phyloP scores from a whole-genome alignment of 2,113 vertebrate species.

The Laticauda colubrina region DNA sequence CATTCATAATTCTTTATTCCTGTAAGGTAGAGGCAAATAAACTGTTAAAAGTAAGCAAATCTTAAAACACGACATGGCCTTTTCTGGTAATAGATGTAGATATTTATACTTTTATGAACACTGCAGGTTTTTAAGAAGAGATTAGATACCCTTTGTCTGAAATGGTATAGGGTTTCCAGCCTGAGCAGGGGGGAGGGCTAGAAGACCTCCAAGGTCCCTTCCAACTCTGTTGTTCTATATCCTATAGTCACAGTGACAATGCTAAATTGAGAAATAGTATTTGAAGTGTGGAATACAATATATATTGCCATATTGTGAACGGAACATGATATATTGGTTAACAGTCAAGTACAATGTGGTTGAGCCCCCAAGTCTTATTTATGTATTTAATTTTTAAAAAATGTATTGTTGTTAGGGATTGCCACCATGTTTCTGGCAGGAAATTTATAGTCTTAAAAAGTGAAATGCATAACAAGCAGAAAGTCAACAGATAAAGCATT shows the following conservation, averaged over 20 bases:
- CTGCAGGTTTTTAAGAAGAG: no score
- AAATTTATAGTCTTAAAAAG: neutral
- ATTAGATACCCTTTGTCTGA: no score
- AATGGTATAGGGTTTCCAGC: no score
- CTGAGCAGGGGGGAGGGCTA: no score
- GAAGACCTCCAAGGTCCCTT: no score
- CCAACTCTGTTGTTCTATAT: no score
- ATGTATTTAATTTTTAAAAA: neutral
- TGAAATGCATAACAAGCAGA: neutral
- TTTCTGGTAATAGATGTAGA: neutral
- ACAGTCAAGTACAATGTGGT: neutral
- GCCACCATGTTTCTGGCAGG: neutral
- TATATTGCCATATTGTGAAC: neutral
- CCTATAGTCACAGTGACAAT: neutral
- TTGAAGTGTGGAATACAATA: neutral
- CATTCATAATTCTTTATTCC: constrained; percentile 1
- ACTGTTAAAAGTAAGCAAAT: neutral
- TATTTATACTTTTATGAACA: neutral
- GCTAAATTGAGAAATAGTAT: neutral
- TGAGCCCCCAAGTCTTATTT: neutral
- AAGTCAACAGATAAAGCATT: neutral
- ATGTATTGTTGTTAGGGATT: neutral
- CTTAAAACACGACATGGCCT: neutral
- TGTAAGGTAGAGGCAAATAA: neutral
- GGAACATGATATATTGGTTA: neutral